A percentile compares a stretch with the other conserved stretches of the same genome.
These are phyloP conservation scores for Protophormia terraenovae DNA, from an alignment of 2,888 invertebrate species.

Conservation along the genomic window DNA sequence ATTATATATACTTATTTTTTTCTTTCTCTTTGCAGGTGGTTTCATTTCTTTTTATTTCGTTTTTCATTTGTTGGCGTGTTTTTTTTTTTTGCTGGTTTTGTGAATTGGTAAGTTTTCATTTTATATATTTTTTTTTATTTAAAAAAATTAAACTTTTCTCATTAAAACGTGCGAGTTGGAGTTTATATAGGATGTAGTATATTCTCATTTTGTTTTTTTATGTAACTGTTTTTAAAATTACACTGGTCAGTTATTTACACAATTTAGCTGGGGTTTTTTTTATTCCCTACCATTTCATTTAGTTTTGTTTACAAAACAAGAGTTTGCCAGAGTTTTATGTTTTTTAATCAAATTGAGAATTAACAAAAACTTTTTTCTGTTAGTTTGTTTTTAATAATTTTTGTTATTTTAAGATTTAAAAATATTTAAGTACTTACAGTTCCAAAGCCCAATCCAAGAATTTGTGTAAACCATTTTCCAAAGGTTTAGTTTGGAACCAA, in stretches of 20 bases:
- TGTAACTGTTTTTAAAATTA: slow-evolving; percentile 20
- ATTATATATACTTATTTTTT: slow-evolving; percentile 52
- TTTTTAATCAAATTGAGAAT: slow-evolving; percentile 7
- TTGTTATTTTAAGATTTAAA: neutral
- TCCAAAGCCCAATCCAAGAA: slow-evolving; percentile 91
- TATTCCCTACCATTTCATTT: neutral
- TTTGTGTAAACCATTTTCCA: slow-evolving; percentile 91
- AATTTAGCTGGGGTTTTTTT: slow-evolving; percentile 8
- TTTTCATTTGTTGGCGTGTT: slow-evolving; percentile 22
- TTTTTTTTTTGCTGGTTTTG: neutral
- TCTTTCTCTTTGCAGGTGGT: slow-evolving; percentile 54
- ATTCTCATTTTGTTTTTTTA: slow-evolving; percentile 2
- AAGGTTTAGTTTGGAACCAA: slow-evolving; percentile 95
- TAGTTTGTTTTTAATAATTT: neutral
- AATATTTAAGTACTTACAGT: slow-evolving; percentile 83
- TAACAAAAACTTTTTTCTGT: neutral
- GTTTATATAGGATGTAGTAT: slow-evolving; percentile 68
- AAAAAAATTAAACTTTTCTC: slow-evolving; percentile 80
- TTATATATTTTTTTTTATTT: slow-evolving; percentile 72
- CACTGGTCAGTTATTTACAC: slow-evolving; percentile 50
- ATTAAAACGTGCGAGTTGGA: slow-evolving; percentile 77
- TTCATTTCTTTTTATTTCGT: slow-evolving; percentile 32
- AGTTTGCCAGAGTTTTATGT: neutral
- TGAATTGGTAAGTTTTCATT: slow-evolving; percentile 55
- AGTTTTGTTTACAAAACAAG: neutral